phyloP scores from a whole-genome alignment of 2,113 vertebrate genomes.

The Ondatra zibethicus region DNA sequence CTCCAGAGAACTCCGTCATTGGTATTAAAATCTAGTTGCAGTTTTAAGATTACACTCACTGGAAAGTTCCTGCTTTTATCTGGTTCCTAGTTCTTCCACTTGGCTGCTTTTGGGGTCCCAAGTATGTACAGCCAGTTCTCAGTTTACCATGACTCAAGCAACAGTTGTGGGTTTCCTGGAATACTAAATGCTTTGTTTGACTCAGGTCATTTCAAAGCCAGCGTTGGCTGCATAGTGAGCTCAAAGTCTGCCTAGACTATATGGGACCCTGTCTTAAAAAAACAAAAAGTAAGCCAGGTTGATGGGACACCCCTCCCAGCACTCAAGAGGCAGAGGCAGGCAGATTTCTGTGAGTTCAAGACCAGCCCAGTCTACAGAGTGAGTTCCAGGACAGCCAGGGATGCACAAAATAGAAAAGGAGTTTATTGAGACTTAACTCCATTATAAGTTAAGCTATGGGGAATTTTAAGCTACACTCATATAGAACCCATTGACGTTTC shows the following conservation, averaged over 20 bases:
- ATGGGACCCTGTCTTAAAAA: not conserved
- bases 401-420: not conserved
- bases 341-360: not conserved
- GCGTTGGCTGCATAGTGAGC: not conserved
- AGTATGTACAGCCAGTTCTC: not conserved
- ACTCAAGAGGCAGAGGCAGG: not conserved
- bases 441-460: not conserved
- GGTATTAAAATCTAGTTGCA: not conserved
- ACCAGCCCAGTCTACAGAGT: not conserved
- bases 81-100: not conserved
- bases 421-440: not conserved
- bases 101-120: not conserved
- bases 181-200: not conserved
- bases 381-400: not conserved
- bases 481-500: not conserved
- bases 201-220: not conserved
- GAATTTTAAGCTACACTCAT: constrained; percentile 30
- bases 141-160: not conserved
- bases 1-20: not conserved
- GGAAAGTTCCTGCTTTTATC: not conserved
- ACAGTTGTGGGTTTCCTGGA: not conserved
- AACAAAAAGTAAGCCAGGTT: not conserved
- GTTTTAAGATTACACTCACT: constrained; percentile 10
- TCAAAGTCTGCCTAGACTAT: not conserved
- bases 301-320: not conserved